Conservation (phyloP, 1,140 invertebrate species). For the Euschistus heros region DNA sequence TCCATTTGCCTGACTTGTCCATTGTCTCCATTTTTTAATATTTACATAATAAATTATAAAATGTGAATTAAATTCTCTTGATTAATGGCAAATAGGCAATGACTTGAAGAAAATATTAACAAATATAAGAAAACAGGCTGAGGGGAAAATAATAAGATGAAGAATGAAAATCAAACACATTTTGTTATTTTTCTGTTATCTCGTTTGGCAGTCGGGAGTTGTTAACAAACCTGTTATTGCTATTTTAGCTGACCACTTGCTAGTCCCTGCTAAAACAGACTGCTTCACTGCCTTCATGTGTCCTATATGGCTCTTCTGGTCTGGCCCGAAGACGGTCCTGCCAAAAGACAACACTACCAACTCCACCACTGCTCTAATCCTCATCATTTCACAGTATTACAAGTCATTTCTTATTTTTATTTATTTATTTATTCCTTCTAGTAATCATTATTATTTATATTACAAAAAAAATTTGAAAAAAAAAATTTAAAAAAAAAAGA, state of each 20-base stretch:
- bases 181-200: background rate
- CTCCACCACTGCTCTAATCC: constrained; percentile 16
- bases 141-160: constrained; percentile 21
- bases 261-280: constrained; percentile 96
- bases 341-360: constrained; percentile 27
- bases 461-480: too few species aligned
- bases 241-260: constrained; percentile 99
- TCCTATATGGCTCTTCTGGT: constrained; percentile 84
- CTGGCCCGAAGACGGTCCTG: constrained; percentile 90
- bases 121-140: constrained; percentile 22
- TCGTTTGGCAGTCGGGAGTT: constrained; percentile 24
- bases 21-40: background rate
- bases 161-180: constrained; percentile 12
- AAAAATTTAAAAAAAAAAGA: too few species aligned
- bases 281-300: constrained; percentile 98
- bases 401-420: too few species aligned
- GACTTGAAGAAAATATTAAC: constrained; percentile 16
- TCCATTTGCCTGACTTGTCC: background rate
- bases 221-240: constrained; percentile 91
- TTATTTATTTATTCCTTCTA: too few species aligned
- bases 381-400: too few species aligned
- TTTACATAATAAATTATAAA: background rate
- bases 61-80: too few species aligned
- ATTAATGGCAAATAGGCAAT: background rate
- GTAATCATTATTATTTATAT: too few species aligned